Base-by-base conservation (phyloP, 2,113 vertebrate species). In the Halichoeres trimaculatus region DNA sequence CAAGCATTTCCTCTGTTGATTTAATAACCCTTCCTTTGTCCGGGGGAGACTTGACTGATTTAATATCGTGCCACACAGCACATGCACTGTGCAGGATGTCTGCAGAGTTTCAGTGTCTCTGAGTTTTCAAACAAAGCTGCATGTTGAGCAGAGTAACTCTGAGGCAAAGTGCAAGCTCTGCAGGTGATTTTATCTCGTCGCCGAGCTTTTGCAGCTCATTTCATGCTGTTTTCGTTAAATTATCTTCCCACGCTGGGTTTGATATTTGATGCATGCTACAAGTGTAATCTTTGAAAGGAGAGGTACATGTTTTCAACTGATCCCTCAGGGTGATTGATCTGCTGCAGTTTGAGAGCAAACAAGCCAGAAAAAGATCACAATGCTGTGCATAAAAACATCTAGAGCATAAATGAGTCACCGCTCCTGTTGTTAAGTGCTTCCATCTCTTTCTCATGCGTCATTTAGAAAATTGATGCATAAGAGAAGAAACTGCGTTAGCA, bases 141-240 rank as follows among this genome's bases (percentile, higher is more conserved):
- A 22, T 48, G 59, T 74, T 63, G 68, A 66, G 63, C 80, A 76
- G 61, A 83, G 63, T 59, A 64, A 82, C 41, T 80, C 53, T 67
- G 24, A 77, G 53, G 56, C 71, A 66, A 79, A 82, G 52, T 80
- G 76, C 76, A 72, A 83, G 38, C 83, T 83, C 41, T 1, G 74
- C 63, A 70, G 62, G 54, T 52, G 74, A 73, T 78, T 17, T 41
- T 75, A 75, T 75, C 80, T 76, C 0, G 3, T 5, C 1, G 30
- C 22, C 71, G 36, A 26, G 67, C 57, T 62, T 12, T 34, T 40
- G 47, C 40, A 68, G 70, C 75, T 84, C 63, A 76, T 79, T 79
- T 81, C 59, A 66, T 79, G 67, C 53, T 35, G 56, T 47, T 62
- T 63, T 70, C 41, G 40, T 35, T 17, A 53, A 47, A 76, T 76